phyloP scores from a whole-genome alignment of 2,113 vertebrate species.

The Psittacula cyanocephala region DNA sequence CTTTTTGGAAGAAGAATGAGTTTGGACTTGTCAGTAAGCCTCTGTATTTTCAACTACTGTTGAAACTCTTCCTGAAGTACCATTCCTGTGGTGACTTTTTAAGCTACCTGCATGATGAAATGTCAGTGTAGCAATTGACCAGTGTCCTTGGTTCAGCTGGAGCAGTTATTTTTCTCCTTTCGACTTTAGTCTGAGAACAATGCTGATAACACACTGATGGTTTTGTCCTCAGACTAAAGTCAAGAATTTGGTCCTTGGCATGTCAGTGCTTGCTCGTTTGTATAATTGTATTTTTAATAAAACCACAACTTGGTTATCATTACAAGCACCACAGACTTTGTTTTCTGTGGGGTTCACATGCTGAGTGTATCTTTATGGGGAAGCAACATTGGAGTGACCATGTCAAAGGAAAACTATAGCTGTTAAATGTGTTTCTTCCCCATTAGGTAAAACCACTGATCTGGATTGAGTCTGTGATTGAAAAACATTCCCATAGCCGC shows the following conservation, averaged over 20 bases:
- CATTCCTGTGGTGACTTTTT: not conserved
- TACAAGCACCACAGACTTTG: not conserved
- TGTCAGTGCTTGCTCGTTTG: not conserved
- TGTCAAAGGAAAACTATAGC: not conserved
- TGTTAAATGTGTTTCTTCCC: not conserved
- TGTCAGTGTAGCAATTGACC: not conserved
- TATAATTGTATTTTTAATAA: not conserved
- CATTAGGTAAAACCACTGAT: conserved; percentile 93
- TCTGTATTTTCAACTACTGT: not conserved
- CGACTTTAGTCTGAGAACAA: not conserved
- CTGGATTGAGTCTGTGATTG: conserved; percentile 98
- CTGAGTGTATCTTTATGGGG: not conserved
- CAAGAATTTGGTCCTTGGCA: accelerated
- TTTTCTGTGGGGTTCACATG: not conserved
- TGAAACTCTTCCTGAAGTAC: not conserved
- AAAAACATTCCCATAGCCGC: conserved; percentile 98
- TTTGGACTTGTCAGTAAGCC: not conserved
- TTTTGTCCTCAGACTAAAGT: not conserved
- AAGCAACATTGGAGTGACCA: accelerated
- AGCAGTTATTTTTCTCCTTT: not conserved
- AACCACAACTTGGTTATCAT: not conserved
- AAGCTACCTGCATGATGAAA: not conserved
- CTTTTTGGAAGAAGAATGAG: not conserved
- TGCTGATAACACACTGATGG: not conserved
- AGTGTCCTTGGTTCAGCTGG: not conserved